Evolutionary conservation across 1,140 invertebrate genomes (phyloP).

Genomic region (Diabrotica undecimpunctata): DNA sequence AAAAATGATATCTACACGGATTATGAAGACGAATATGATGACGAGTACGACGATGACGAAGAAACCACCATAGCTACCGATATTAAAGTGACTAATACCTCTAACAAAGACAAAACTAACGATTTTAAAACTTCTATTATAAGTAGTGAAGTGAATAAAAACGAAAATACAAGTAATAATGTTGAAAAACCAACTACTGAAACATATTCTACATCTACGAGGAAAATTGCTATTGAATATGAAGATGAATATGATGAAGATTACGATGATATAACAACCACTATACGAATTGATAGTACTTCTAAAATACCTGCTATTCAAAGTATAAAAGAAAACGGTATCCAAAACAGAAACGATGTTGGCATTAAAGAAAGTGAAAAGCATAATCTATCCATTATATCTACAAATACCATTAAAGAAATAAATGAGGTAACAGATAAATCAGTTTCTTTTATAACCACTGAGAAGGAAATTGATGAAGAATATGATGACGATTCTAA

Average conservation of each 20-base stretch:
- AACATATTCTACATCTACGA: no score
- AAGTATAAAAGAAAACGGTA: not conserved
- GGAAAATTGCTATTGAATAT: constrained; percentile 1
- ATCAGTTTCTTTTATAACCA: not conserved
- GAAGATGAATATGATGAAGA: constrained; percentile 15
- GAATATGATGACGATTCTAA: not conserved
- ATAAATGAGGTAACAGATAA: not conserved
- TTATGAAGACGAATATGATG: constrained; percentile 10
- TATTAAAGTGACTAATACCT: not conserved
- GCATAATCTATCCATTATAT: not conserved
- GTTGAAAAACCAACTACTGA: not conserved
- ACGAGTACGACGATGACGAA: constrained; percentile 16
- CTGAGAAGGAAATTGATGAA: not conserved
- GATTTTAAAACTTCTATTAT: no score
- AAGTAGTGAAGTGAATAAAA: not conserved
- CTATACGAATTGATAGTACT: no score
- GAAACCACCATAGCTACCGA: not conserved
- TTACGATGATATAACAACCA: constrained; percentile 19
- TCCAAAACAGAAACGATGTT: no score
- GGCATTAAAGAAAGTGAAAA: not conserved
- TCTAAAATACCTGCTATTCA: not conserved
- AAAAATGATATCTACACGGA: not conserved
- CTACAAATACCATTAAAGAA: no score
- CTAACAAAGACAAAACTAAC: no score
- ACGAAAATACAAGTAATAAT: not conserved